phyloP scores from a whole-genome alignment of 2,113 vertebrate genomes.

The Phyllostomus hastatus region DNA sequence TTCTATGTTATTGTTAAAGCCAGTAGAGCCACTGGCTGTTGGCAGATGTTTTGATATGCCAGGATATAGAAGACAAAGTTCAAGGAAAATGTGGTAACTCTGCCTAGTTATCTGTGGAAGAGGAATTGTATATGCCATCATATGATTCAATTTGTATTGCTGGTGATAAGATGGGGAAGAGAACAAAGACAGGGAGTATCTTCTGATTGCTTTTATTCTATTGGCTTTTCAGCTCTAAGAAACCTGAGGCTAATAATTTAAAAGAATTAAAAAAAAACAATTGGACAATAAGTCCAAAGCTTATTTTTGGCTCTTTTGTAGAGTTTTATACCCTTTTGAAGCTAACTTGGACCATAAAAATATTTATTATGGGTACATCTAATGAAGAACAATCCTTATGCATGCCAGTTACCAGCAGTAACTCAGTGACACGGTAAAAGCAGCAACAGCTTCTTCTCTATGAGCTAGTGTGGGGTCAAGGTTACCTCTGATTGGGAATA shows the following conservation, averaged over 20 bases:
- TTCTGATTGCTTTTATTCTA: background rate
- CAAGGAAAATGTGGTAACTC: background rate
- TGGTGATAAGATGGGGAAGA: background rate
- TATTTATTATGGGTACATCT: constrained; percentile 31
- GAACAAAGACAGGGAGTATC: background rate
- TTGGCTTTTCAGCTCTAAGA: background rate
- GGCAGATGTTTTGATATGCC: background rate
- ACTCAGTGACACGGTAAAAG: background rate
- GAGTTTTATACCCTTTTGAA: background rate
- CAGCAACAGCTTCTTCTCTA: background rate
- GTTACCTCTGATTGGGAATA: constrained; percentile 14
- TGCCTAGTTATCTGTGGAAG: background rate
- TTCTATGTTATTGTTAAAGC: background rate
- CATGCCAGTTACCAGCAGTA: background rate
- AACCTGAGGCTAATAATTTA: background rate
- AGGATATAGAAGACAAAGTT: background rate
- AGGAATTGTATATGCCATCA: background rate
- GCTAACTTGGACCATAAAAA: background rate
- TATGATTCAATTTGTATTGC: background rate
- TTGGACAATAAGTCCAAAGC: background rate
- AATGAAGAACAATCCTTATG: background rate
- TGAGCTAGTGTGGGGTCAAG: background rate
- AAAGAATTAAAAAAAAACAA: background rate
- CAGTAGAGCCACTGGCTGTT: background rate
- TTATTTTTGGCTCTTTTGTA: constrained; percentile 20